Conservation (phyloP, 2,888 invertebrate species). For the Chloromyia formosa region DNA sequence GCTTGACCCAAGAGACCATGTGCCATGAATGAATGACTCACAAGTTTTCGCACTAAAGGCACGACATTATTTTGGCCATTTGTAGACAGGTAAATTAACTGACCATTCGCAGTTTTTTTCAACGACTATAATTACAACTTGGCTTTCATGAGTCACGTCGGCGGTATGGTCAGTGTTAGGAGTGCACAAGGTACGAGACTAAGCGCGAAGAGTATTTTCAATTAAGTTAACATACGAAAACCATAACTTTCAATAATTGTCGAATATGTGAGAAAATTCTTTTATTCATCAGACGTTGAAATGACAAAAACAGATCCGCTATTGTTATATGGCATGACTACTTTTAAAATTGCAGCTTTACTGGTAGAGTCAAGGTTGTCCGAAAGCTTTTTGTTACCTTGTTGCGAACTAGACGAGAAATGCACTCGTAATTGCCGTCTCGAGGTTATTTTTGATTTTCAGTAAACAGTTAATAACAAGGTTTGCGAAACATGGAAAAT, state of each 20-base stretch:
- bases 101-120: background rate
- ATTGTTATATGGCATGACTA: background rate
- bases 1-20: background rate
- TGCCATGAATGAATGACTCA: background rate
- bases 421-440: background rate
- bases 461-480: too few species aligned
- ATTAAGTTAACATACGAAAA: too few species aligned
- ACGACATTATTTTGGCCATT: background rate
- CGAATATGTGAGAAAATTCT: background rate
- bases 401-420: background rate
- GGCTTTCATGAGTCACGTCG: slow-evolving; percentile 3
- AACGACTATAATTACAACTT: slow-evolving; percentile 13
- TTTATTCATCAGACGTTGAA: slow-evolving; percentile 3
- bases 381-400: too few species aligned
- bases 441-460: background rate
- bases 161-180: background rate
- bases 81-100: slow-evolving; percentile 23
- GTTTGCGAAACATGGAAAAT: too few species aligned
- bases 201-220: too few species aligned
- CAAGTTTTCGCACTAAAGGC: background rate
- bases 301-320: background rate
- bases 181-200: background rate
- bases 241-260: background rate
- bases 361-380: slow-evolving; percentile 18
- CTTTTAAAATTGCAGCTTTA: slow-evolving; percentile 8